phyloP scores from a whole-genome alignment of 2,113 vertebrate species.

The Fregetta grallaria region DNA sequence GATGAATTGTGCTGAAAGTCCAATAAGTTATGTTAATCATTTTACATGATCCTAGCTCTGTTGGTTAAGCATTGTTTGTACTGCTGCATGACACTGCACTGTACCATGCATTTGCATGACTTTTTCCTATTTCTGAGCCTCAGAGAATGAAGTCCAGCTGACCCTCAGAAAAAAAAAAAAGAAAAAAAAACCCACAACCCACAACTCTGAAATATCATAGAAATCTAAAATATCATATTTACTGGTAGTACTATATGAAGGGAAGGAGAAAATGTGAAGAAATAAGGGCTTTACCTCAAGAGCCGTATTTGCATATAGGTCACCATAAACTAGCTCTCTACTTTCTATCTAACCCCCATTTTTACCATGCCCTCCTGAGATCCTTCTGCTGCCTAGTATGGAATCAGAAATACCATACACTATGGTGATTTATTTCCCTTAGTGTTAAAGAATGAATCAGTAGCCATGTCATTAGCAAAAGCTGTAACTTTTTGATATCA shows the following conservation, averaged over 20 bases:
- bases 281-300: background rate
- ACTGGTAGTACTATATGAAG: background rate
- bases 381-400: background rate
- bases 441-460: background rate
- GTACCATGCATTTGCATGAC: background rate
- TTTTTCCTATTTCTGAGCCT: background rate
- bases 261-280: background rate
- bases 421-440: background rate
- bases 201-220: background rate
- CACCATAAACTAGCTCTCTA: background rate
- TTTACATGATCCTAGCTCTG: background rate
- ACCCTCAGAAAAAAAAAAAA: background rate
- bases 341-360: background rate
- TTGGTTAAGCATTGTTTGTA: background rate
- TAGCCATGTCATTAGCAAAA: background rate
- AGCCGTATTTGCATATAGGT: background rate
- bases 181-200: no score
- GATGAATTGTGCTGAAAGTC: background rate
- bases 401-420: background rate
- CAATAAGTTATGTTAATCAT: background rate
- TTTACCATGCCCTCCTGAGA: background rate
- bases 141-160: background rate
- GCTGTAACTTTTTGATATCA: background rate
- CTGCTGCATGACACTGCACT: background rate
- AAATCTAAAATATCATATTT: background rate